phyloP scores from a whole-genome alignment of 2,797 vertebrate species.

The Morelia viridis region DNA sequence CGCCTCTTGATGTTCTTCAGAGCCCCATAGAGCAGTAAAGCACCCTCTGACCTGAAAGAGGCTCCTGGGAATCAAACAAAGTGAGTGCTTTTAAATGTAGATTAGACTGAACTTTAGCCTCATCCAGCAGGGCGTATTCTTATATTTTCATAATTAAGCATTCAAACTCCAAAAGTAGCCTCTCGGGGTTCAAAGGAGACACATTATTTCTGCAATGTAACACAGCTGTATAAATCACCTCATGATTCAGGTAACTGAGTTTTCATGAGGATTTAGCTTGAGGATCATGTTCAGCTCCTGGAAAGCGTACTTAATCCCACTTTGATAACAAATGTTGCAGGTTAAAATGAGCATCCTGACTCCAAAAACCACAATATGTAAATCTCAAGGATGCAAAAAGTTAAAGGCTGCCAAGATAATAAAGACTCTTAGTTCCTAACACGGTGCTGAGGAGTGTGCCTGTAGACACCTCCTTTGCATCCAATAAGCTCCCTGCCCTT shows the following conservation, averaged over 20 bases:
- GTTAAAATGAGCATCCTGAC: not conserved
- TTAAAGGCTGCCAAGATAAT: not conserved
- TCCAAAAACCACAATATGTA: fast-evolving
- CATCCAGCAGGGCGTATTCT: not conserved
- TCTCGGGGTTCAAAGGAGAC: not conserved
- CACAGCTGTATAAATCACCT: not conserved
- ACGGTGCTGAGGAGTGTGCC: too few relatives aligned
- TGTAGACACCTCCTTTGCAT: too few relatives aligned
- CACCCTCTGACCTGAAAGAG: not conserved
- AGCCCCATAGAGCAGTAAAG: slow-evolving; percentile 34
- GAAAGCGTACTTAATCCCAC: not conserved
- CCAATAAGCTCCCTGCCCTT: too few relatives aligned
- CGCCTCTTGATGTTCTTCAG: slow-evolving; percentile 46
- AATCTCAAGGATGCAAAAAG: slow-evolving; percentile 28
- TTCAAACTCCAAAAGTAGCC: not conserved
- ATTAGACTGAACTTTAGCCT: not conserved
- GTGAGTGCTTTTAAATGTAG: not conserved
- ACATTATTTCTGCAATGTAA: not conserved
- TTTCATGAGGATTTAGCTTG: not conserved
- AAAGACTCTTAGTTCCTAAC: not conserved
- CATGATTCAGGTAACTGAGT: not conserved
- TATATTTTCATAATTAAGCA: not conserved
- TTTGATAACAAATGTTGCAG: not conserved
- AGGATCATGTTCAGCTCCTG: not conserved
- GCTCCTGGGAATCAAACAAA: not conserved